Conservation (phyloP, 1,140 invertebrate genomes). For the Drosophila pandora region DNA sequence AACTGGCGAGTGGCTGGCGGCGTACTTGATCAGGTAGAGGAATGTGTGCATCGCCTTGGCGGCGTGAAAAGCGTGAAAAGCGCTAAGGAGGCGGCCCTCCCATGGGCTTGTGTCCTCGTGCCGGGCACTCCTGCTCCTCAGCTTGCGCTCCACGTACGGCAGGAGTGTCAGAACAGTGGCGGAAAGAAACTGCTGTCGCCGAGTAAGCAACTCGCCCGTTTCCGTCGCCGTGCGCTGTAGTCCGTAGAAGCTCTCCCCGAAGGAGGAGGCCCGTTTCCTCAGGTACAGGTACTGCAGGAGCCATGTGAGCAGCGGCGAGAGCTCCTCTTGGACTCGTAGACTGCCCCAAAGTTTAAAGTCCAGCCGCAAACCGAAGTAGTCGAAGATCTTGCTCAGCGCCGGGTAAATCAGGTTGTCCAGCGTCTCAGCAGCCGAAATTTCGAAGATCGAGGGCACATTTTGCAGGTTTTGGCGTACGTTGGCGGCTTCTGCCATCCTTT, state of each 20-base stretch:
- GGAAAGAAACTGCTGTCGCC: slow-evolving; percentile 59
- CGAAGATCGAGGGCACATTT: slow-evolving; percentile 80
- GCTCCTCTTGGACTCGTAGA: slow-evolving; percentile 60
- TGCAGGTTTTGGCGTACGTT: slow-evolving; percentile 79
- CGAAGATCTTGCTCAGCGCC: slow-evolving; percentile 78
- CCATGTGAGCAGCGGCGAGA: slow-evolving; percentile 73
- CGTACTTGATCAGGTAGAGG: slow-evolving; percentile 71
- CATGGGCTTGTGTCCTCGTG: slow-evolving; percentile 58
- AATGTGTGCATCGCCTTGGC: slow-evolving; percentile 75
- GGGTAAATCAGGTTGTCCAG: slow-evolving; percentile 80
- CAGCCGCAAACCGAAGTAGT: slow-evolving; percentile 73
- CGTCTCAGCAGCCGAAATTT: slow-evolving; percentile 78
- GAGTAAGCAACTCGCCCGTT: slow-evolving; percentile 58
- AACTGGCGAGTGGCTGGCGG: slow-evolving; percentile 65
- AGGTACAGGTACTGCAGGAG: slow-evolving; percentile 75
- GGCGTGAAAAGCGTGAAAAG: slow-evolving; percentile 71
- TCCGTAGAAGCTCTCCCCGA: slow-evolving; percentile 80
- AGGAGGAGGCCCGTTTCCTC: slow-evolving; percentile 71
- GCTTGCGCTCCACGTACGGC: slow-evolving; percentile 70
- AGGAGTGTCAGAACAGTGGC: slow-evolving; percentile 66
- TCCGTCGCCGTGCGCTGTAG: slow-evolving; percentile 63
- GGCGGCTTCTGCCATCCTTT: slow-evolving; percentile 66
- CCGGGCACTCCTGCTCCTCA: slow-evolving; percentile 48
- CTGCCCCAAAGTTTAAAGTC: slow-evolving; percentile 78
- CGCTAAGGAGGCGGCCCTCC: slow-evolving; percentile 58